Evolutionary conservation across 1,140 invertebrate genomes (phyloP).

Genomic region (Drosophila arizonae): DNA sequence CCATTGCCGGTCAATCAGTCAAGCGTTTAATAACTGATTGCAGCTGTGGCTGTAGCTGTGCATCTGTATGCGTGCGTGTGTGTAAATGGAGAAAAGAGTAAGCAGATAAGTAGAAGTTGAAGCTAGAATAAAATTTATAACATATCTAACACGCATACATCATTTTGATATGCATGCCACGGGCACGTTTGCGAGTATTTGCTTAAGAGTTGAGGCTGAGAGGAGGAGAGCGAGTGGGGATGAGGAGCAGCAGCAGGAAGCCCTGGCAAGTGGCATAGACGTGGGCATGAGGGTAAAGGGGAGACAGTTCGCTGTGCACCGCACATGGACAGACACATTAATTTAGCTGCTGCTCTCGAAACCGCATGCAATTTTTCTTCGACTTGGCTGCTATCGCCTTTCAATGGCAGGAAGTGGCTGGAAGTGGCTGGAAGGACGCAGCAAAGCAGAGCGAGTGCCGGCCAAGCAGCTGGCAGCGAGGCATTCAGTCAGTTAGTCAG

Average conservation of each 20-base stretch:
- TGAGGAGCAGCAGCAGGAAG: not conserved
- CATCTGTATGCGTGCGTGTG: not conserved
- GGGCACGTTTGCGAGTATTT: constrained; percentile 71
- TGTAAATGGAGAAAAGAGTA: constrained; percentile 1
- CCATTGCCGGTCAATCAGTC: constrained; percentile 47
- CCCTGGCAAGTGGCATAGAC: constrained; percentile 9
- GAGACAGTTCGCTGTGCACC: constrained; percentile 21
- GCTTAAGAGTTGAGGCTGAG: constrained; percentile 54
- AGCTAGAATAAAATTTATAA: constrained; percentile 77
- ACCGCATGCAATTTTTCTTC: constrained; percentile 79
- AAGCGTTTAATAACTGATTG: constrained; percentile 65
- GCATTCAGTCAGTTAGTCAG: constrained; percentile 71
- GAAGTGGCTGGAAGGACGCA: constrained; percentile 33
- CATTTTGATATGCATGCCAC: constrained; percentile 74
- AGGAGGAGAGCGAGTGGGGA: not conserved
- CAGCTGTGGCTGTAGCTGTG: constrained; percentile 21
- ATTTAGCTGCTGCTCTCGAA: constrained; percentile 73
- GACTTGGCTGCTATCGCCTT: constrained; percentile 64
- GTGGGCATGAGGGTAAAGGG: not conserved
- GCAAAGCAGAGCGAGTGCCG: constrained; percentile 2
- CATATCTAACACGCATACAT: constrained; percentile 78
- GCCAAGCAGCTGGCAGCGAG: constrained; percentile 11
- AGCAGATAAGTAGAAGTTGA: constrained; percentile 18
- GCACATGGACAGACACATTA: constrained; percentile 70
- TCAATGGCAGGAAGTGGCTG: constrained; percentile 63